phyloP scores from a whole-genome alignment of 2,113 vertebrate genomes.

The Lipophrys pholis region DNA sequence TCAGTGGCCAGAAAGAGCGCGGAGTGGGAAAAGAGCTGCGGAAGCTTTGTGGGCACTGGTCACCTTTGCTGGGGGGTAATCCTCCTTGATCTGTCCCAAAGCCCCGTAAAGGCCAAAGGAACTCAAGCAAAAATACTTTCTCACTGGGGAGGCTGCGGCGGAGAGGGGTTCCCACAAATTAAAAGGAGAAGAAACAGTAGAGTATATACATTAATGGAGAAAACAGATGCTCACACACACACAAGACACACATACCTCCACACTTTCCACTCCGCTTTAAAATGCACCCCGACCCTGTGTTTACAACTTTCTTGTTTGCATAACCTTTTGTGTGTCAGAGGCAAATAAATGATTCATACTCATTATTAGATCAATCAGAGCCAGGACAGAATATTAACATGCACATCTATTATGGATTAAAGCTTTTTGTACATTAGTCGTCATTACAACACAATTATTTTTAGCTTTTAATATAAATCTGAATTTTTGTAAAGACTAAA shows the following conservation, averaged over 20 bases:
- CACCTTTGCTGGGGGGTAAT: conserved; percentile 68
- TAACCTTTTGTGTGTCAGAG: background rate
- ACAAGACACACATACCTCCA: conserved; percentile 77
- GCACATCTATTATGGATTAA: too few relatives aligned
- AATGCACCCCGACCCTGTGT: conserved; percentile 53
- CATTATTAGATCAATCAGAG: too few relatives aligned
- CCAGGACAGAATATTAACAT: too few relatives aligned
- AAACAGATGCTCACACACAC: conserved; percentile 88
- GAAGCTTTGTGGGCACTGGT: conserved; percentile 54
- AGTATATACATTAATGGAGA: conserved; percentile 85
- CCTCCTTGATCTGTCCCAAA: conserved; percentile 73
- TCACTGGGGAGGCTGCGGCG: conserved; percentile 62
- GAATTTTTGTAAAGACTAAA: too few relatives aligned
- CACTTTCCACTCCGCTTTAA: conserved; percentile 72
- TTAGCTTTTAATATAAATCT: too few relatives aligned
- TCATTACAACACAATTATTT: too few relatives aligned
- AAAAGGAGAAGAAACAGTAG: conserved; percentile 75
- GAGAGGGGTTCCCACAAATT: conserved; percentile 73
- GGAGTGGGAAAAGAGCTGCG: conserved; percentile 22
- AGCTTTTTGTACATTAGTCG: too few relatives aligned
- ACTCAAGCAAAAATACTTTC: conserved; percentile 77
- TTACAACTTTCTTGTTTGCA: conserved; percentile 55
- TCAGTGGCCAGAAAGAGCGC: conserved; percentile 48
- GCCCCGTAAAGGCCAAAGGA: conserved; percentile 65
- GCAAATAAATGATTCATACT: background rate